Evolutionary conservation across 2,797 vertebrate genomes (phyloP), one percentile per base, ranked within the genome.

Genomic region (Tapera naevia): DNA sequence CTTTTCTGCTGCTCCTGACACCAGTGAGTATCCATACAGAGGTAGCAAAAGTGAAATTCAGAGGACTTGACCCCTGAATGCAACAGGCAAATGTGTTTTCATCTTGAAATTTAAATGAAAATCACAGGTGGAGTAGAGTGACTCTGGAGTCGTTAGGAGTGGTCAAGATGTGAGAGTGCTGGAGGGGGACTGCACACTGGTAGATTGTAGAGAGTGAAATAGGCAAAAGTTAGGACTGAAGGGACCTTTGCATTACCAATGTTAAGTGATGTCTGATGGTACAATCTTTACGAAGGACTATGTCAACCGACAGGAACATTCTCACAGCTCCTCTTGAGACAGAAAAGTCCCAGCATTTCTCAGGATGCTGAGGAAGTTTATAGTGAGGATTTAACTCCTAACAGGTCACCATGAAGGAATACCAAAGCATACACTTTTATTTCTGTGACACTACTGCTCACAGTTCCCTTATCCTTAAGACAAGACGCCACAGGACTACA

Each of bases 381-480:
- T 53, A 46, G 48, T 15, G 14, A 53, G 10, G 28, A 91, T 69
- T 69, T 76, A 72, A 72, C 8, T 76, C 19, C 14, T 18, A 48
- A 27, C 0, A 5, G 35, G 18, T 60, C 22, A 72, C 2, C 5
- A 16, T 24, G 6, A 28, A 80, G n/a, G 30, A 85, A 64, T 41
- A 46, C 9, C 45, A 71, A 71, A 79, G 62, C 1, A 3, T 25
- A 56, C 0, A 0, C 7, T 39, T 53, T 66, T 43, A 43, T 32
- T 85, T 39, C 60, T 64, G 57, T 13, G 32, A 35, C 19, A 74
- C 17, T 28, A 61, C 0, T 50, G 30, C 54, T 79, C 8, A 60
- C 7, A 5, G 18, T 57, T 51, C 50, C 25, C 22, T 53, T 37
- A 45, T 24, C 4, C 9, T 61, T 84, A 78, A 90, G 84, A 33